These are phyloP conservation scores for Nycteola revayana DNA, from an alignment of 2,888 invertebrate species.

Conservation along the genomic window DNA sequence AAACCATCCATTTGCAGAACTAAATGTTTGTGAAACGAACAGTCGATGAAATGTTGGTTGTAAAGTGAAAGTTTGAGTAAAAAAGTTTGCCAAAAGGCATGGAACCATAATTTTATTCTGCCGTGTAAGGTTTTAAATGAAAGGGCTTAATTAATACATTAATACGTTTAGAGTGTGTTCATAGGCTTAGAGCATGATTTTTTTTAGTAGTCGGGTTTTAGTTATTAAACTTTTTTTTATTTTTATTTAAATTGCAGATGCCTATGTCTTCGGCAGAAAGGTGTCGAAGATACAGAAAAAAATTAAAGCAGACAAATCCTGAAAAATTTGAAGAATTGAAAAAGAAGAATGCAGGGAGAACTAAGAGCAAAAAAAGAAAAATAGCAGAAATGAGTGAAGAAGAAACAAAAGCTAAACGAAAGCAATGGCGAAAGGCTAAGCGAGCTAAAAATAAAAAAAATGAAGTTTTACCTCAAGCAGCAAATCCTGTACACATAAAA, in stretches of 20 bases:
- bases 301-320: slow-evolving; percentile 5
- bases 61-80: too few relatives aligned
- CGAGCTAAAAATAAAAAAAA: background rate
- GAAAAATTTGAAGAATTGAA: slow-evolving; percentile 4
- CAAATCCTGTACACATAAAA: background rate
- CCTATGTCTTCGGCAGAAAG: background rate
- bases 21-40: too few relatives aligned
- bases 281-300: slow-evolving; percentile 7
- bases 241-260: background rate
- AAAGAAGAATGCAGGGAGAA: slow-evolving; percentile 1
- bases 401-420: background rate
- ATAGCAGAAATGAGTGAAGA: slow-evolving; percentile 5
- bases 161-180: too few relatives aligned
- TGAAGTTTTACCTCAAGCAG: background rate
- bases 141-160: too few relatives aligned
- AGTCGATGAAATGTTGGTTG: too few relatives aligned
- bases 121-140: too few relatives aligned
- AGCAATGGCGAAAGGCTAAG: background rate
- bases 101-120: too few relatives aligned
- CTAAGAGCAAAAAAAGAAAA: slow-evolving; percentile 1
- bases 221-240: background rate
- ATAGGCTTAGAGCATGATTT: too few relatives aligned
- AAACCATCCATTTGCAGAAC: too few relatives aligned
- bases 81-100: too few relatives aligned
- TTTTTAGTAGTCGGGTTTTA: too few relatives aligned